These are phyloP conservation scores for Scaptomyza graminum DNA, from an alignment of 1,140 invertebrate species.

Conservation along the genomic window DNA sequence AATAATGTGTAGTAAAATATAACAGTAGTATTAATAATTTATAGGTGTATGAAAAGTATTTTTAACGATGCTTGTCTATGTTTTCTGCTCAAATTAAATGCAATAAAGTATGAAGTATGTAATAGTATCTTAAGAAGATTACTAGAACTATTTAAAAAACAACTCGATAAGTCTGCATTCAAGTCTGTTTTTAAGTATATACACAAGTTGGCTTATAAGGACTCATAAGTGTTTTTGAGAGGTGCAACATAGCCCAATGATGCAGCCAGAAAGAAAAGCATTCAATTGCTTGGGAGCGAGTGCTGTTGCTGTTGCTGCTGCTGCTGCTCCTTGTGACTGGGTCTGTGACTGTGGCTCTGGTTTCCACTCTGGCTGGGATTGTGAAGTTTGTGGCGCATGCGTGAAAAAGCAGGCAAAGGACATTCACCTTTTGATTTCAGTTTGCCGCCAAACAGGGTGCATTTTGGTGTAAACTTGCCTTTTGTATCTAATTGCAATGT, in stretches of 20 bases:
- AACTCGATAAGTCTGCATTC: not conserved
- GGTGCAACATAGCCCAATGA: slow-evolving; percentile 31
- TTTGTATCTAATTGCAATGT: slow-evolving; percentile 66
- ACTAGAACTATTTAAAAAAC: too few species aligned
- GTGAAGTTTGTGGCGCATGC: slow-evolving; percentile 51
- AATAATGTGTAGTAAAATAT: too few species aligned
- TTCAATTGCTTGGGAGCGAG: slow-evolving; percentile 3
- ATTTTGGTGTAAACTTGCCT: slow-evolving; percentile 63
- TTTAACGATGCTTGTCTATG: too few species aligned
- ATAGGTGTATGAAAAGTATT: too few species aligned
- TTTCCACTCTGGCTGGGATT: slow-evolving; percentile 16
- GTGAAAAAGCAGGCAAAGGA: slow-evolving; percentile 52
- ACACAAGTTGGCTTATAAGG: slow-evolving; percentile 9
- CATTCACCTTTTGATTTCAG: slow-evolving; percentile 67
- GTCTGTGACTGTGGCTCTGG: not conserved
- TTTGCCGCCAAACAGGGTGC: slow-evolving; percentile 76
- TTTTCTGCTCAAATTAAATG: too few species aligned
- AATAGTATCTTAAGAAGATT: too few species aligned
- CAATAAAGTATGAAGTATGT: too few species aligned
- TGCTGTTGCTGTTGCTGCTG: slow-evolving; percentile 2
- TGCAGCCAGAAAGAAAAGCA: slow-evolving; percentile 3
- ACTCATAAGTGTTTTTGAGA: slow-evolving; percentile 16
- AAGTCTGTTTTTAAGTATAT: not conserved
- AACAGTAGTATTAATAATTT: too few species aligned
- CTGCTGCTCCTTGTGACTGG: not conserved